These are phyloP conservation scores for Globicephala melas DNA, from an alignment of 2,113 vertebrate species.

Conservation along the genomic window DNA sequence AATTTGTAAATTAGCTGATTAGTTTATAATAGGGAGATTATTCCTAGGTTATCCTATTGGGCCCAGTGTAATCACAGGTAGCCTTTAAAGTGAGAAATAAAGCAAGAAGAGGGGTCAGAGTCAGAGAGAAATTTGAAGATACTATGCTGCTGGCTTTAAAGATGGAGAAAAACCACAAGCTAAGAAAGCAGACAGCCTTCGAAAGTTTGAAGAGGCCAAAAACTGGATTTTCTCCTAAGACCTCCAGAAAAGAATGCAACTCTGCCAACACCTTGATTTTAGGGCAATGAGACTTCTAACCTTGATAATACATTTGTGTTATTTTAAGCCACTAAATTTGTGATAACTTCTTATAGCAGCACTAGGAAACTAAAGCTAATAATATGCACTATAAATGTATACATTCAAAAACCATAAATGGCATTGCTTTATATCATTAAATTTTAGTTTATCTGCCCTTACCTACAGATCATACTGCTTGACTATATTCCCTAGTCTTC, in stretches of 20 bases:
- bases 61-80: not conserved
- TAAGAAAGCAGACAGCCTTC: not conserved
- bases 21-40: not conserved
- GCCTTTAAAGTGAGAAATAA: not conserved
- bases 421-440: not conserved
- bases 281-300: not conserved
- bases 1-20: not conserved
- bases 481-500: not conserved
- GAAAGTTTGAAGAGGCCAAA: not conserved
- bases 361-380: not conserved
- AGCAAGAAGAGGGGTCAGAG: not conserved
- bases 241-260: not conserved
- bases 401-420: not conserved
- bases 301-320: not conserved
- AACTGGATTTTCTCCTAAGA: not conserved
- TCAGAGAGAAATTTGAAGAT: not conserved
- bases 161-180: not conserved
- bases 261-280: not conserved
- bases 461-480: not conserved
- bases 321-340: not conserved
- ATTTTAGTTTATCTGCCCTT: not conserved
- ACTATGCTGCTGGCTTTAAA: not conserved
- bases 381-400: not conserved
- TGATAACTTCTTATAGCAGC: not conserved
- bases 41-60: not conserved